These are phyloP conservation scores for Melieria picta DNA, from an alignment of 2,888 invertebrate species.

Conservation along the genomic window DNA sequence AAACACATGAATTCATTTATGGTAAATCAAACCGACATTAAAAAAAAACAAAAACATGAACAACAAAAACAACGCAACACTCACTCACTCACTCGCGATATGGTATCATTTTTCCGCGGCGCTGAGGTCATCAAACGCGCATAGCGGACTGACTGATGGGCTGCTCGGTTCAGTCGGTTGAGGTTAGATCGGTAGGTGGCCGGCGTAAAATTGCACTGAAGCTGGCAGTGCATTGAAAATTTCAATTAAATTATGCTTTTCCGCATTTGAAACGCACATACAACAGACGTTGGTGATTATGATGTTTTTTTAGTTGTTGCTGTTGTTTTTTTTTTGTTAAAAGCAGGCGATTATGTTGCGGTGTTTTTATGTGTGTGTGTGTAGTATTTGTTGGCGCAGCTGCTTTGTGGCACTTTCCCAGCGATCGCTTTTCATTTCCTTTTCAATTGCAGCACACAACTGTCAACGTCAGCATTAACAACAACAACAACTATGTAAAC, in stretches of 20 bases:
- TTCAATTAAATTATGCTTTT: slow-evolving; percentile 27
- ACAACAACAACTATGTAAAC: no score
- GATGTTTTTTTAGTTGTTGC: no score
- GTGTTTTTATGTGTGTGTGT: no score
- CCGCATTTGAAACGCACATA: slow-evolving; percentile 16
- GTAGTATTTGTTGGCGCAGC: no score
- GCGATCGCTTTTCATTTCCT: no score
- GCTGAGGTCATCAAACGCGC: slow-evolving; percentile 12
- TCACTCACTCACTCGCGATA: background rate
- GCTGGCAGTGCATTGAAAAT: slow-evolving; percentile 13
- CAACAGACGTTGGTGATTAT: background rate
- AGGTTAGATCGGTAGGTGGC: background rate
- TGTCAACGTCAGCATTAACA: no score
- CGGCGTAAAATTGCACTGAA: background rate
- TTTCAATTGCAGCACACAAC: no score
- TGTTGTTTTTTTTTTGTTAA: background rate
- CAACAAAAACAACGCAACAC: background rate
- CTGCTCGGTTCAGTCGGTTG: background rate
- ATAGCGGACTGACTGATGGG: background rate
- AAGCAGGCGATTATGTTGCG: no score
- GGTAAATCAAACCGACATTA: no score
- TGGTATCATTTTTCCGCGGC: slow-evolving; percentile 10
- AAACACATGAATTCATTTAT: no score
- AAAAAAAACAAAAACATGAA: background rate
- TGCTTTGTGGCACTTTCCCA: no score